Conservation (phyloP, 2,888 invertebrate species). For the Agriopis aurantiaria region DNA sequence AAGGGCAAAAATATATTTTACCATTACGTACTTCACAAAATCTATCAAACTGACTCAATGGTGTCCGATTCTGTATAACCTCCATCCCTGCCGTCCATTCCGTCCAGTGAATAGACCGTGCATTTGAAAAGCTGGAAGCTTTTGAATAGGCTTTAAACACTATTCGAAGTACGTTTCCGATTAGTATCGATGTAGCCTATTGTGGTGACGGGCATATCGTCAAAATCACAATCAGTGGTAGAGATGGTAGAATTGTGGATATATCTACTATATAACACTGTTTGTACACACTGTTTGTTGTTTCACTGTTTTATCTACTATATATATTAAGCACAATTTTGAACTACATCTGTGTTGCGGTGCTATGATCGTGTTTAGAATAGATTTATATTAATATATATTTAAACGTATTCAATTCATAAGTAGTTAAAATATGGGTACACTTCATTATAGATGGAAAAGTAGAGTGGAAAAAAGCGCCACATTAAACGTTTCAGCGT, state of each 20-base stretch:
- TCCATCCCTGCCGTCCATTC: conserved; percentile 23
- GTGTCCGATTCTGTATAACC: conserved; percentile 16
- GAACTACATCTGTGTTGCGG: too few species aligned
- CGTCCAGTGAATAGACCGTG: conserved; percentile 1
- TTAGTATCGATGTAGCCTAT: background rate
- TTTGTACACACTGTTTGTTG: too few species aligned
- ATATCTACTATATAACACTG: too few species aligned
- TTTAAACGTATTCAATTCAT: background rate
- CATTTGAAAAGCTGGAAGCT: conserved; percentile 13
- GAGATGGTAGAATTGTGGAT: background rate
- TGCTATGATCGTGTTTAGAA: too few species aligned
- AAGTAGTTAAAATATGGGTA: too few species aligned
- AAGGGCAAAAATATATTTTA: conserved; percentile 7
- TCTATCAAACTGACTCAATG: conserved; percentile 15
- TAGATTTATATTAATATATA: background rate
- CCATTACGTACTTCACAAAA: conserved; percentile 9
- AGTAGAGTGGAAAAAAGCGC: too few species aligned
- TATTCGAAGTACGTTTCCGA: background rate
- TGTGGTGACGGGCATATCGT: background rate
- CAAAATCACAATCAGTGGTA: background rate
- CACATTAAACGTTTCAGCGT: too few species aligned
- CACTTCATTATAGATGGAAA: too few species aligned
- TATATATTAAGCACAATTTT: background rate
- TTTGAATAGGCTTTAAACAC: conserved; percentile 20
- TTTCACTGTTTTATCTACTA: too few species aligned